These are phyloP conservation scores for Phrynocephalus vlangalii DNA, from an alignment of 2,797 vertebrate species.

Conservation along the genomic window DNA sequence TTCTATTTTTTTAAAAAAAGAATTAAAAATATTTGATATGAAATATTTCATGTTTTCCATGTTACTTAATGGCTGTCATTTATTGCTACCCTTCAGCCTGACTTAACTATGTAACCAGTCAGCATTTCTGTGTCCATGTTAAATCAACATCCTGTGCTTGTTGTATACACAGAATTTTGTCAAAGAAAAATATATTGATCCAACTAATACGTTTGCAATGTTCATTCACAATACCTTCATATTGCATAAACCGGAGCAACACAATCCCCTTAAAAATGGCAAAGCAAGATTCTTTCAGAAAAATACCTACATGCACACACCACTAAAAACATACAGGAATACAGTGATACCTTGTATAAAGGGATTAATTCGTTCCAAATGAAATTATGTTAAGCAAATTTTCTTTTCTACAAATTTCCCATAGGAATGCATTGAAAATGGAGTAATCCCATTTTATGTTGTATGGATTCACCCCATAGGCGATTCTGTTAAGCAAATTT, in stretches of 20 bases:
- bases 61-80: too few species aligned
- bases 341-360: too few species aligned
- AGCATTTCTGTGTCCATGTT: constrained; percentile 29
- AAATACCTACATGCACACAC: not conserved
- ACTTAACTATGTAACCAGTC: not conserved
- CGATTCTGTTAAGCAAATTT: too few species aligned
- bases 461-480: too few species aligned
- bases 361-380: too few species aligned
- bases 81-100: not conserved
- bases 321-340: not conserved
- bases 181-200: not conserved
- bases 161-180: not conserved
- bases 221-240: not conserved
- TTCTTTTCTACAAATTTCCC: too few species aligned
- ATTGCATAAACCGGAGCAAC: not conserved
- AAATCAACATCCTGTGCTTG: not conserved
- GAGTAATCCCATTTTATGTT: too few species aligned
- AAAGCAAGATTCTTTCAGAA: constrained; percentile 30
- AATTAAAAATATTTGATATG: too few species aligned
- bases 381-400: too few species aligned
- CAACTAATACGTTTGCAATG: not conserved
- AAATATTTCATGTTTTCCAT: too few species aligned
- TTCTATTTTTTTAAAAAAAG: too few species aligned
- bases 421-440: too few species aligned
- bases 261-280: not conserved